phyloP scores from a whole-genome alignment of 1,140 invertebrate genomes.

The Araneus ventricosus region DNA sequence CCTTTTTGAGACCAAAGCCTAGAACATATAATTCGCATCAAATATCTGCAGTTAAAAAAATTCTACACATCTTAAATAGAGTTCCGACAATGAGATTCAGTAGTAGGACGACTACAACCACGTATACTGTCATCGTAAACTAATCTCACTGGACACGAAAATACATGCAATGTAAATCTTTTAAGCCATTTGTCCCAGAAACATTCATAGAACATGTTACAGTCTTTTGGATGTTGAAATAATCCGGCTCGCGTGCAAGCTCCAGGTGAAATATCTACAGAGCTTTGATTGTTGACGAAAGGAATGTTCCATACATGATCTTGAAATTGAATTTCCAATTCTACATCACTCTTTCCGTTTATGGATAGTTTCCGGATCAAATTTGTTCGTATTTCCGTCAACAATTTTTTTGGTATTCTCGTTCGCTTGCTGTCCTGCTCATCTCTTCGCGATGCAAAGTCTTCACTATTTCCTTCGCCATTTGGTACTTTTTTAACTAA shows the following conservation, averaged over 20 bases:
- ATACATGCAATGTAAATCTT: slow-evolving; percentile 88
- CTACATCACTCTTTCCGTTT: slow-evolving; percentile 33
- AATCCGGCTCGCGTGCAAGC: slow-evolving; percentile 89
- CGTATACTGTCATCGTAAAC: slow-evolving; percentile 88
- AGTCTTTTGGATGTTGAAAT: slow-evolving; percentile 90
- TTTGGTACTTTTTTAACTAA: slow-evolving; percentile 54
- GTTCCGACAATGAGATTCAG: slow-evolving; percentile 40
- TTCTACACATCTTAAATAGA: not conserved
- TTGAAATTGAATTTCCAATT: slow-evolving; percentile 69
- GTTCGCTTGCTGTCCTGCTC: not conserved
- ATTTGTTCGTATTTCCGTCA: slow-evolving; percentile 18
- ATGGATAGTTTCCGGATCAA: not conserved
- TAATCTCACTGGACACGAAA: slow-evolving; percentile 89
- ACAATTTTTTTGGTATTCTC: slow-evolving; percentile 33
- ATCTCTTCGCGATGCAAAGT: too few species aligned
- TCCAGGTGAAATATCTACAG: slow-evolving; percentile 57
- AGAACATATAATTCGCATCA: not conserved
- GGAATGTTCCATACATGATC: slow-evolving; percentile 72
- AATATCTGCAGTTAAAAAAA: not conserved
- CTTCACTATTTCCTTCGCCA: not conserved
- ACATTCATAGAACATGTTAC: slow-evolving; percentile 92
- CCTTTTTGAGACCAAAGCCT: not conserved
- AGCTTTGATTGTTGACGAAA: slow-evolving; percentile 63
- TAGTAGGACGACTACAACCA: slow-evolving; percentile 82
- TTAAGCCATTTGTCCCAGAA: slow-evolving; percentile 90